Evolutionary conservation across 2,113 vertebrate species (phyloP).

Genomic region (Phaethon lepturus): DNA sequence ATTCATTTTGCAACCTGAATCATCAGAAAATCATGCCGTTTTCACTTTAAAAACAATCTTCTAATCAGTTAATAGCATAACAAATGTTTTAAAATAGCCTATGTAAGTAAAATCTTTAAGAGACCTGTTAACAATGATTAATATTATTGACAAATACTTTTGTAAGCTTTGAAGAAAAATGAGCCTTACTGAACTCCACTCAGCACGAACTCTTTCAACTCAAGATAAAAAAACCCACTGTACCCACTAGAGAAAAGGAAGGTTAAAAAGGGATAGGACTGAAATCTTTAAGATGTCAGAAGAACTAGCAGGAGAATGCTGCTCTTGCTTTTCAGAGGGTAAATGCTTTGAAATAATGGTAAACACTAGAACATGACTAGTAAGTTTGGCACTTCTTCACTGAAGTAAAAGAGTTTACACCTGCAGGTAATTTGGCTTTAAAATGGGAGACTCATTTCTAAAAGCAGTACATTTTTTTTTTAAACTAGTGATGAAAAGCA

Average conservation of each 20-base stretch:
- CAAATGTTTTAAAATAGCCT: neutral
- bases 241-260: neutral
- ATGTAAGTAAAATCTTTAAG: neutral
- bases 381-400: neutral
- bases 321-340: neutral
- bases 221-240: neutral
- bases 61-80: neutral
- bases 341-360: neutral
- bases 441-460: neutral
- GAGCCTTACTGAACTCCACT: neutral
- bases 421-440: slow-evolving; percentile 7
- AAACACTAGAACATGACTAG: neutral
- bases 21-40: neutral
- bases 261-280: neutral
- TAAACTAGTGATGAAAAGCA: neutral
- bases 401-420: neutral
- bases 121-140: neutral
- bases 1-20: neutral
- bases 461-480: neutral
- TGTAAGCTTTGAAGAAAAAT: neutral
- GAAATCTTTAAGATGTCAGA: neutral
- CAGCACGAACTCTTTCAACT: neutral
- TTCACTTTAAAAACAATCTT: neutral
- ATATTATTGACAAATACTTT: neutral
- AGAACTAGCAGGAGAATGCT: neutral